Conservation (phyloP, 2,888 invertebrate genomes). For the Dicycla oo region DNA sequence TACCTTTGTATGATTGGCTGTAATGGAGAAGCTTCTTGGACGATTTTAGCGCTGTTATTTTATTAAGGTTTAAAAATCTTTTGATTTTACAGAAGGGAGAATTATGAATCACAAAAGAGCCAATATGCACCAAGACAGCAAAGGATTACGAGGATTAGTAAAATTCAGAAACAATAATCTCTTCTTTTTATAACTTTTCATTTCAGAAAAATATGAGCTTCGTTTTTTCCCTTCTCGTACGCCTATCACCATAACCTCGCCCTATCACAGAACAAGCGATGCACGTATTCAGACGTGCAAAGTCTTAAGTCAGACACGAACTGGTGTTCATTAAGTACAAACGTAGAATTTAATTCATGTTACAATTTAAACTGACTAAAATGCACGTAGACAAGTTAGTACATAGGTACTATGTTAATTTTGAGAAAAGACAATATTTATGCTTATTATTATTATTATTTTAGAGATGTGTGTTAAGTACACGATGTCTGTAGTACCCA, state of each 20-base stretch:
- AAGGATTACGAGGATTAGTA: background rate
- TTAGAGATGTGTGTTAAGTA: background rate
- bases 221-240: conserved; percentile 7
- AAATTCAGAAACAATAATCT: background rate
- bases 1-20: background rate
- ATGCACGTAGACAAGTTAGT: conserved; percentile 26
- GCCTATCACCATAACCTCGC: conserved; percentile 19
- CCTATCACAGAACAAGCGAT: conserved; percentile 64
- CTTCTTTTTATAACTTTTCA: background rate
- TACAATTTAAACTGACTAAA: conserved; percentile 57
- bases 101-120: no score
- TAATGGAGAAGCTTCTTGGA: background rate
- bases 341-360: conserved; percentile 59
- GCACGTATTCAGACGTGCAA: conserved; percentile 72
- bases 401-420: conserved; percentile 16
- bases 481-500: background rate
- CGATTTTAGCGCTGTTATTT: background rate
- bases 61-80: background rate
- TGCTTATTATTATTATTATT: background rate
- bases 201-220: background rate
- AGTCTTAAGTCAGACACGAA: conserved; percentile 71
- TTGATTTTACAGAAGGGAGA: background rate
- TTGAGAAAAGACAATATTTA: background rate
- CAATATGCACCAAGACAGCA: background rate
- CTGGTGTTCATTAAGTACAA: conserved; percentile 73